Evolutionary conservation across 1,140 invertebrate genomes (phyloP), one percentile per base, ranked within the genome.

Genomic region (Bombus waltoni): DNA sequence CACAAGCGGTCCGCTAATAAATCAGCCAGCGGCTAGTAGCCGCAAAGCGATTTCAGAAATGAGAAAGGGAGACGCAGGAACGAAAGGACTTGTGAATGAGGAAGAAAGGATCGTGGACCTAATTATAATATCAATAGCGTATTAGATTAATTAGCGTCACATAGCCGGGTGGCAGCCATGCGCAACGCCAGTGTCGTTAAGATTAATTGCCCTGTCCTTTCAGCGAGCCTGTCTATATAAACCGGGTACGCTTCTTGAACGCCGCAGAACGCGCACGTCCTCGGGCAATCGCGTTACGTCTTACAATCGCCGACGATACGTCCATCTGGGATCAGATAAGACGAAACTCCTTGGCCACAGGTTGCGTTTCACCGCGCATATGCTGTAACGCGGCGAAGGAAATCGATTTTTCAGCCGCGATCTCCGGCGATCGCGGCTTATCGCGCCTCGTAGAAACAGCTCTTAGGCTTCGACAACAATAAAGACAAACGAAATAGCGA

Each of bases 101-200:
- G 42, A 66, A 38, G 44, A 73, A 87, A 84, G 77, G 80, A 81
- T 76, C 73, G 47, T 22, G 35, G 70, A 65, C 66, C 90, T 93
- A 93, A 93, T 93, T 93, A 93, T 92, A 94, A 93, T 93, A 94
- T 94, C 92, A 92, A 94, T 93, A 94, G 77, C 76, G 86, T 88
- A 90, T 92, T 91, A 90, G 91, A 94, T 94, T 93, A 94, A 94
- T 93, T 93, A 92, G 85, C 86, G 87, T 90, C 87, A 81, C 88
- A 88, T 83, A 72, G 75, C 65, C 82, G 74, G 59, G 71, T 74
- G 59, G 65, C 86, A 62, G 84, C 62, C 78, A 87, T 86, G 77
- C 81, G 85, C 85, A 81, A 90, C 81, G 85, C 83, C 86, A 85
- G 79, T 70, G 70, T 53, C 80, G 85, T 76, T 83, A 87, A 92